A percentile compares a stretch with the other conserved stretches of the same genome.
Evolutionary conservation across 2,888 invertebrate genomes (phyloP).

Genomic region (Xanthostigma xanthostigma): DNA sequence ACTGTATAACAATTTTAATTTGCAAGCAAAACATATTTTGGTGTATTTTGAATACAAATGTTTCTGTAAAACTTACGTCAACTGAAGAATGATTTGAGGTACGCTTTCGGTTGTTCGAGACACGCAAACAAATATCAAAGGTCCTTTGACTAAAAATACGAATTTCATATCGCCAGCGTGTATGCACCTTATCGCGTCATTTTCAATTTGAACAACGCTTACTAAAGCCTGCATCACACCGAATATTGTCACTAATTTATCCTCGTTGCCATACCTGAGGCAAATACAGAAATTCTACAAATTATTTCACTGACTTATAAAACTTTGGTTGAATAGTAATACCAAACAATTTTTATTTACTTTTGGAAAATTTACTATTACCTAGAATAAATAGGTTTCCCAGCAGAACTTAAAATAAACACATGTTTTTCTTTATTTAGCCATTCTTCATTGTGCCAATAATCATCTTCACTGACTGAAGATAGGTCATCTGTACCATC

Average conservation of each 20-base stretch:
- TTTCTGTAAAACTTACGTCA: constrained; percentile 48
- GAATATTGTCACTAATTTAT: constrained; percentile 83
- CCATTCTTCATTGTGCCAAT: constrained; percentile 57
- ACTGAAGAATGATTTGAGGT: constrained; percentile 66
- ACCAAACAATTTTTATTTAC: too few species aligned
- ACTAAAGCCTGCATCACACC: constrained; percentile 91
- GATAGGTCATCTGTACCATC: too few species aligned
- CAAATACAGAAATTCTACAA: constrained; percentile 11
- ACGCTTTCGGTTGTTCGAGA: constrained; percentile 72
- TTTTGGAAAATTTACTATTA: constrained; percentile 19
- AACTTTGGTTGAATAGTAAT: neutral
- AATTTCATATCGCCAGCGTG: constrained; percentile 75
- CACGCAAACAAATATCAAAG: constrained; percentile 80
- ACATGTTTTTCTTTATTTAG: constrained; percentile 76
- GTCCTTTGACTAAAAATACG: constrained; percentile 81
- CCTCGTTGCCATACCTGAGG: constrained; percentile 77
- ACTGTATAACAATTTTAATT: constrained; percentile 1
- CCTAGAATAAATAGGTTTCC: constrained; percentile 93
- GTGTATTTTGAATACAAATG: too few species aligned
- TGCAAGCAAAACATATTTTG: neutral
- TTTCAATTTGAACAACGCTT: constrained; percentile 71
- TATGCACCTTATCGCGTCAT: constrained; percentile 75
- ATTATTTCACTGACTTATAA: constrained; percentile 2
- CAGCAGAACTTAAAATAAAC: constrained; percentile 88
- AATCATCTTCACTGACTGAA: constrained; percentile 37